Conservation (phyloP, 64 coral and sea anemone genomes). For the Exaiptasia diaphana region DNA sequence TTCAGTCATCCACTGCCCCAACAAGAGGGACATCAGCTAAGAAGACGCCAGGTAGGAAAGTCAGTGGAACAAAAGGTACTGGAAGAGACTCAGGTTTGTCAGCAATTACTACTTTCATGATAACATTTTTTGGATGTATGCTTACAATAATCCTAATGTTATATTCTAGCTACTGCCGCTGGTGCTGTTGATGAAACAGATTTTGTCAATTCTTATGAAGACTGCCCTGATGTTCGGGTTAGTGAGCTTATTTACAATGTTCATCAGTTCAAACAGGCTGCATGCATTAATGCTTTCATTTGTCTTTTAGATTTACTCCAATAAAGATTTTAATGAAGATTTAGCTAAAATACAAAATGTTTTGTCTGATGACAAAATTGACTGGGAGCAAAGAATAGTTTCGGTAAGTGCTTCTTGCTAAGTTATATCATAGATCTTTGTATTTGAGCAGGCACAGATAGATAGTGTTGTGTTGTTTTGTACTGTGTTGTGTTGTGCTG, state of each 20-base stretch:
- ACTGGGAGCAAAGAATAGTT: slow-evolving; percentile 91
- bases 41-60: slow-evolving; percentile 39
- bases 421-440: no score
- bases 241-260: not conserved
- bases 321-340: slow-evolving; percentile 82
- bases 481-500: not conserved
- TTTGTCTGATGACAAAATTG: slow-evolving; percentile 86
- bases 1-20: slow-evolving; percentile 18
- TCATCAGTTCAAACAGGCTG: not conserved
- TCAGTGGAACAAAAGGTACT: slow-evolving; percentile 3
- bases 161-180: slow-evolving; percentile 42
- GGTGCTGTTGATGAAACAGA: slow-evolving; percentile 91
- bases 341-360: slow-evolving; percentile 74
- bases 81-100: slow-evolving; percentile 30
- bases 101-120: no score
- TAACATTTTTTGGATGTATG: no score
- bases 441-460: not conserved
- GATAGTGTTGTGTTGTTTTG: not conserved
- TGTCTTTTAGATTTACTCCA: slow-evolving; percentile 67
- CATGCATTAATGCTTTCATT: not conserved
- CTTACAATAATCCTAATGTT: not conserved
- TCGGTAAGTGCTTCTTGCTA: slow-evolving; percentile 62
- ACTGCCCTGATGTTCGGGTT: slow-evolving; percentile 77
- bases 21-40: slow-evolving; percentile 28
- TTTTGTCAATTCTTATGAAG: slow-evolving; percentile 87